phyloP scores from a whole-genome alignment of 2,113 vertebrate species.

The Accipiter virgatus region DNA sequence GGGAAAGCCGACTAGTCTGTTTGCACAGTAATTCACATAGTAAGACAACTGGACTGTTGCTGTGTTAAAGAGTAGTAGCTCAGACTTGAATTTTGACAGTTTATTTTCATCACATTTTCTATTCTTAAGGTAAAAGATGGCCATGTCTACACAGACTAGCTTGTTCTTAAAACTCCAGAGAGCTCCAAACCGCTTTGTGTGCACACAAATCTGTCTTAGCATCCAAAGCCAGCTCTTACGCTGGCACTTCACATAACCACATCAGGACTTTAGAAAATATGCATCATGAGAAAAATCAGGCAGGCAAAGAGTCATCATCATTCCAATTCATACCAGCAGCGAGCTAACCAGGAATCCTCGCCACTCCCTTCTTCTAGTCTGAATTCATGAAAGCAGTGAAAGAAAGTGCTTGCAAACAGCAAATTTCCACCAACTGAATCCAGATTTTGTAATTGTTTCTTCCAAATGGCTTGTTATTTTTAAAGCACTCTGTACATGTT shows the following conservation, averaged over 20 bases:
- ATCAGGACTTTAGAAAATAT: background rate
- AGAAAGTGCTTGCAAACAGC: slow-evolving; percentile 4
- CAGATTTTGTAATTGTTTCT: slow-evolving; percentile 15
- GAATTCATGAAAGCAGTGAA: background rate
- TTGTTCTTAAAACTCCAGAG: background rate
- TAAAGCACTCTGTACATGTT: background rate
- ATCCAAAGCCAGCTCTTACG: background rate
- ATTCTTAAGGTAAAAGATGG: background rate
- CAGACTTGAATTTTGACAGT: background rate
- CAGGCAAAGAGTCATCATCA: background rate
- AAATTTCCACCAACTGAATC: background rate
- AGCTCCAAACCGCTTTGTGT: background rate
- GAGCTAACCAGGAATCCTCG: background rate
- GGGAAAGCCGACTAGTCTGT: background rate
- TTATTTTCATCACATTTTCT: background rate
- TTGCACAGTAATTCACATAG: background rate
- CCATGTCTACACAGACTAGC: background rate
- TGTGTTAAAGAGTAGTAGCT: background rate
- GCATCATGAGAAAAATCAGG: background rate
- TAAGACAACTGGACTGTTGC: background rate
- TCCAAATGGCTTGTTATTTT: slow-evolving; percentile 19
- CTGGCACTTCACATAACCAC: background rate
- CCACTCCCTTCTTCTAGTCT: background rate
- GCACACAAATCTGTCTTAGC: background rate
- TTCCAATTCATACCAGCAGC: rapidly evolving